phyloP scores from a whole-genome alignment of 2,113 vertebrate genomes.

The Pyxicephalus adspersus region DNA sequence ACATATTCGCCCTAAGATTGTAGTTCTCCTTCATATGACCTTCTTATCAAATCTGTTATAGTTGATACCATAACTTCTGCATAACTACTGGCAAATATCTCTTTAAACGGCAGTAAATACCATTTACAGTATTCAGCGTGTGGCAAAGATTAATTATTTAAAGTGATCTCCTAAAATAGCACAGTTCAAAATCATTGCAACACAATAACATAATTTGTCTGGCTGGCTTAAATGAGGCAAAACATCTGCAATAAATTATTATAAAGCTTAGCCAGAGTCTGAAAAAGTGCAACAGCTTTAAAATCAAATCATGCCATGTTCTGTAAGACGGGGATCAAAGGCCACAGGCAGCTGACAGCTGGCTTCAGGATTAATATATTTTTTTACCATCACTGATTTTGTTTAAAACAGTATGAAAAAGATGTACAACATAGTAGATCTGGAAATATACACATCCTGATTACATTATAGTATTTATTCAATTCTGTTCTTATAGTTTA shows the following conservation, averaged over 20 bases:
- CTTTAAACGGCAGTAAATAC: constrained; percentile 18
- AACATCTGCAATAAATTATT: constrained; percentile 47
- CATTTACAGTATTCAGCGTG: constrained; percentile 37
- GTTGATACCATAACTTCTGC: too few relatives aligned
- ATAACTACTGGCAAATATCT: neutral
- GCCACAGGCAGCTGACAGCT: constrained; percentile 45
- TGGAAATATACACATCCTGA: neutral
- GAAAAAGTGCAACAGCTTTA: constrained; percentile 46
- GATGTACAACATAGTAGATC: neutral
- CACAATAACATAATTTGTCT: constrained; percentile 34
- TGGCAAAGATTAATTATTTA: constrained; percentile 40
- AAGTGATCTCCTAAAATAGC: constrained; percentile 32
- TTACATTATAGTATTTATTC: too few relatives aligned
- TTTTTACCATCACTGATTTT: neutral
- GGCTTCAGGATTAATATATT: constrained; percentile 49
- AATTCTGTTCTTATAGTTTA: too few relatives aligned
- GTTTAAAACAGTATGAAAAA: neutral
- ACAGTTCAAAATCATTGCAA: constrained; percentile 4
- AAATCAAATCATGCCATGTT: constrained; percentile 55
- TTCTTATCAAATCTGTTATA: too few relatives aligned
- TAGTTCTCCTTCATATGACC: too few relatives aligned
- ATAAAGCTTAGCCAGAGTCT: constrained; percentile 17
- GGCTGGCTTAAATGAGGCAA: constrained; percentile 40
- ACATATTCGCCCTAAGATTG: too few relatives aligned
- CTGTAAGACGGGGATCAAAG: constrained; percentile 48